Evolutionary conservation across 2,888 invertebrate genomes (phyloP).

Genomic region (Melieria crassipennis): DNA sequence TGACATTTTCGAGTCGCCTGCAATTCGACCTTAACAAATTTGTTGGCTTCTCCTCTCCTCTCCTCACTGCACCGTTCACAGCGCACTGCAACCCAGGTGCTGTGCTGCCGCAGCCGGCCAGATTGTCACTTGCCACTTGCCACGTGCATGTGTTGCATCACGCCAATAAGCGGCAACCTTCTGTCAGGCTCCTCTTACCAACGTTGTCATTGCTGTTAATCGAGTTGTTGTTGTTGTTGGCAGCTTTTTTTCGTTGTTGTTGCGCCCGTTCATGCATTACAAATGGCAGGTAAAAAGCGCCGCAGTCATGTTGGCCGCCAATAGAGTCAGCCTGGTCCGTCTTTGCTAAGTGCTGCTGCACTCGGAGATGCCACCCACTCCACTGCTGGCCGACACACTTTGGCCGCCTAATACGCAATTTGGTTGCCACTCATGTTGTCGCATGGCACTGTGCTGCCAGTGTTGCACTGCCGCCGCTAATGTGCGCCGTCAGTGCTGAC

Average conservation of each 20-base stretch:
- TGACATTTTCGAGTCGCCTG: slow-evolving; percentile 39
- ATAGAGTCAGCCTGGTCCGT: too few species aligned
- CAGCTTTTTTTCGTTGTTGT: slow-evolving; percentile 12
- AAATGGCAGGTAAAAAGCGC: background rate
- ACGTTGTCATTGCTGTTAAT: slow-evolving; percentile 37
- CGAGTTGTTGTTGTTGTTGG: slow-evolving; percentile 27
- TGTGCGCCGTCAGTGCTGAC: background rate
- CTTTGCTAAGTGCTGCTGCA: too few species aligned
- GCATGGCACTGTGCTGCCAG: background rate
- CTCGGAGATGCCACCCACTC: too few species aligned
- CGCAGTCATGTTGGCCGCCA: too few species aligned
- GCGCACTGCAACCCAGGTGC: slow-evolving; percentile 7
- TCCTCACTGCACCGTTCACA: background rate
- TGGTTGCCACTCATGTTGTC: slow-evolving; percentile 7
- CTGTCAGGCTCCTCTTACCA: slow-evolving; percentile 8
- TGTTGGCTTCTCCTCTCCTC: slow-evolving; percentile 11
- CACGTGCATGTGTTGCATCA: background rate
- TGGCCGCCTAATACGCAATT: too few species aligned
- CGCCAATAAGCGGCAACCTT: background rate
- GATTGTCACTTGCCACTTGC: slow-evolving; percentile 24
- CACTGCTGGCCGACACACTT: too few species aligned
- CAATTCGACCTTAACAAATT: slow-evolving; percentile 45
- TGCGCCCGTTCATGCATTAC: slow-evolving; percentile 20
- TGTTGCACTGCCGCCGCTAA: background rate
- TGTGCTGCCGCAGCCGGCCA: background rate